Percentiles rank a stretch among this genome's conserved stretches.
Conservation (phyloP, 2,113 vertebrate species). For the Genyomyrus donnyi region DNA sequence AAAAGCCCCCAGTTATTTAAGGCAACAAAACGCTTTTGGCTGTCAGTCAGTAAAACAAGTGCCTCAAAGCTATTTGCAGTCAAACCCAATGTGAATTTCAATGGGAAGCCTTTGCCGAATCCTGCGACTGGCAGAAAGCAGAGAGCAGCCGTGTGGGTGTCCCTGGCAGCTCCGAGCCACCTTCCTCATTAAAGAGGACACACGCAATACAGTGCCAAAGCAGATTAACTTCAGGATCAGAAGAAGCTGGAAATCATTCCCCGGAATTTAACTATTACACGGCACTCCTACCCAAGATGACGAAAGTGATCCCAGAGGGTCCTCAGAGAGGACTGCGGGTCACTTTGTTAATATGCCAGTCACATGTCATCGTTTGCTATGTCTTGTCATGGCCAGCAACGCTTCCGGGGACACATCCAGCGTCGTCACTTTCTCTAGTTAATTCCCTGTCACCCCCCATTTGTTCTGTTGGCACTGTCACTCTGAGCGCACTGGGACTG, state of each 20-base stretch:
- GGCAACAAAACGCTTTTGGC: not conserved
- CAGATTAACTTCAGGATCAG: constrained; percentile 4
- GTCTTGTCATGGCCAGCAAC: not conserved
- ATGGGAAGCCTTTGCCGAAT: not conserved
- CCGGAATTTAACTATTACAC: not conserved
- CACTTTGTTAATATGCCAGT: not conserved
- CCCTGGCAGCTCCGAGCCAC: not conserved
- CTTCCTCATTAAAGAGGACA: not conserved
- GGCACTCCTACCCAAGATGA: not conserved
- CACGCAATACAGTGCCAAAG: not conserved
- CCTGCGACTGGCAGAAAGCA: not conserved
- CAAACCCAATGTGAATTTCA: not conserved
- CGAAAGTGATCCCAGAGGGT: not conserved
- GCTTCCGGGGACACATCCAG: not conserved
- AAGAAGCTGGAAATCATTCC: not conserved
- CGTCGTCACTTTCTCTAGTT: not conserved
- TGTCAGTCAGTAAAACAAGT: not conserved
- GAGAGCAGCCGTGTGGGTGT: not conserved
- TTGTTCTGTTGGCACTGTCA: not conserved
- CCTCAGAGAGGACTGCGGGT: not conserved
- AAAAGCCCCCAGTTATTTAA: not conserved
- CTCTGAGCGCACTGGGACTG: not conserved
- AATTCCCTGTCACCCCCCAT: not conserved
- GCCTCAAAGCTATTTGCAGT: not conserved
- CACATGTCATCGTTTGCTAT: not conserved